Evolutionary conservation across 64 coral and sea anemone genomes (phyloP), one percentile per base, ranked within the genome.

Genomic region (Porites lutea): DNA sequence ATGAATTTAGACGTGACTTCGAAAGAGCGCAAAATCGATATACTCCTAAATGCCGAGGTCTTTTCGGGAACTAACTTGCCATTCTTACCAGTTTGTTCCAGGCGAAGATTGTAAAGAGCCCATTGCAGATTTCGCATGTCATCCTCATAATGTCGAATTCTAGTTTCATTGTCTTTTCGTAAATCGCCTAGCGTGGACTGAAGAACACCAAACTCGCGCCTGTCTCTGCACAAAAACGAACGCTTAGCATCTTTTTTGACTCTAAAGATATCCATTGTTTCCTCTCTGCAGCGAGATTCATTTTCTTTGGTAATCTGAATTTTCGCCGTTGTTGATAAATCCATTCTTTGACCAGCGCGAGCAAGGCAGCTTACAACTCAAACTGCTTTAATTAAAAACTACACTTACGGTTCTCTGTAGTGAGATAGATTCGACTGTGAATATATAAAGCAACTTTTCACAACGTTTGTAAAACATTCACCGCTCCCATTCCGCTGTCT

Each of bases 171-270:
- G 13, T 19, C 52, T 69, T 48, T 84, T 69, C 19, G 9, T 2
- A 84, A 60, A 84, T 84, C 48, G 21, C 81, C 63, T 22, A 84
- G 48, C 43, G 61, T 52, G 5, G 63, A 68, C 23, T 84, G 45
- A 4, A 84, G 81, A 5, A n/a, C 65, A 48, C 63, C 63, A 68
- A 68, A 64, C 43, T 84, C 81, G 47, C 81, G 81, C 46, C 81
- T 61, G 48, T 84, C 81, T 50, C 51, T 84, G 63, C 81, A 84
- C 59, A 84, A 68, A 84, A 84, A 84, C 48, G 47, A 84, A 13
- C 81, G 81, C n/a, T 52, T 84, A 16, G 81, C 62, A 5, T 65
- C 63, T 12, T 84, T 84, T 19, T 84, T 65, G 5, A 69, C 81
- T 69, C 81, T 12, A 52, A 84, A 84, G 48, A 84, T 84, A 84